phyloP scores from a whole-genome alignment of 1,140 invertebrate genomes.

The Apis laboriosa region DNA sequence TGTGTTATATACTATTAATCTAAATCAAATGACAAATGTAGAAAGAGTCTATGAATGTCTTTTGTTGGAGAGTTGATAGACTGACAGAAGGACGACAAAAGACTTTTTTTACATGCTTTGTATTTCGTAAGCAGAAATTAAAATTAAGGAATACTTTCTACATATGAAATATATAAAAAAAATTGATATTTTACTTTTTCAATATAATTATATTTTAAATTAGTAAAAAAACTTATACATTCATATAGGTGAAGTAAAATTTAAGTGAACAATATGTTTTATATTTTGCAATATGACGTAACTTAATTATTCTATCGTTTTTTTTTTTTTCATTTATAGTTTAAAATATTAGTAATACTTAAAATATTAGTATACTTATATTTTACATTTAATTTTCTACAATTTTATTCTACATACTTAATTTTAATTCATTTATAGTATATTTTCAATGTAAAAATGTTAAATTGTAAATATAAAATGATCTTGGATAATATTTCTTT shows the following conservation, averaged over 20 bases:
- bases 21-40: constrained; percentile 12
- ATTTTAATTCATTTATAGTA: neutral
- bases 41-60: neutral
- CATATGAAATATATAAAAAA: constrained; percentile 8
- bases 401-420: neutral
- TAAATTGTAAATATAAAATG: constrained; percentile 1
- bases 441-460: neutral
- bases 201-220: constrained; percentile 1
- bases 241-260: neutral
- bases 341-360: neutral
- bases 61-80: neutral
- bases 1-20: neutral
- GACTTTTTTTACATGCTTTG: constrained; percentile 29
- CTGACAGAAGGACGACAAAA: neutral
- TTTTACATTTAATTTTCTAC: neutral
- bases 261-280: neutral
- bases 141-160: neutral
- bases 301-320: neutral
- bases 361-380: too few relatives aligned
- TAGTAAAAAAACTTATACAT: neutral
- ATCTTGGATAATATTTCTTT: neutral
- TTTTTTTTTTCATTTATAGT: neutral
- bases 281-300: neutral
- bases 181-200: constrained; percentile 18
- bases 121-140: neutral